A percentile compares a stretch with the other conserved stretches of the same genome.
Evolutionary conservation across 2,113 vertebrate genomes (phyloP).

Genomic region (Ia io): DNA sequence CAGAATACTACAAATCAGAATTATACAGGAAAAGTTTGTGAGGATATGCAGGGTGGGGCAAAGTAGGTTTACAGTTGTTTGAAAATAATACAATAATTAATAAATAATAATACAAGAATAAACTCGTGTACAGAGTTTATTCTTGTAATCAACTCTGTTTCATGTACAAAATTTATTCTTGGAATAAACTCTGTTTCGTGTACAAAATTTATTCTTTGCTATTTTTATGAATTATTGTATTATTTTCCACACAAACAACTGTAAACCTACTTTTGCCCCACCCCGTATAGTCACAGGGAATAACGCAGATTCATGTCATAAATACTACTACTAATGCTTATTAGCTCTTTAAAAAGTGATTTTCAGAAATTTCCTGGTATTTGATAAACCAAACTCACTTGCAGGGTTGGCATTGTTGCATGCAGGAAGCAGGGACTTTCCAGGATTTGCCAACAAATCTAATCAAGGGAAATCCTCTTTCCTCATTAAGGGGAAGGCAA

Average conservation of each 20-base stretch:
- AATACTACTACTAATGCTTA: neutral
- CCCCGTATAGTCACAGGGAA: neutral
- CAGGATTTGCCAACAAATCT: conserved; percentile 9
- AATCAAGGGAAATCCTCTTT: neutral
- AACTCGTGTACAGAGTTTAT: neutral
- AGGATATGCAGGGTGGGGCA: neutral
- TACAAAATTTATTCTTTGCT: neutral
- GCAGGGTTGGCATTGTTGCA: too few relatives aligned
- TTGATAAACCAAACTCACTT: neutral
- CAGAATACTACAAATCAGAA: neutral
- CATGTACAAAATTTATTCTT: neutral
- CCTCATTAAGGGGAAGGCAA: neutral
- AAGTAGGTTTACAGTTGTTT: neutral
- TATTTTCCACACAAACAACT: neutral
- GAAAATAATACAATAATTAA: neutral
- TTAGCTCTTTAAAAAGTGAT: neutral
- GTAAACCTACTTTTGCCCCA: neutral
- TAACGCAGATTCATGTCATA: neutral
- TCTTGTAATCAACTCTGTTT: neutral
- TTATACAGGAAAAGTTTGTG: neutral
- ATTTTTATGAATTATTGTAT: too few relatives aligned
- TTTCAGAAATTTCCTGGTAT: neutral
- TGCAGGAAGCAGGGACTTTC: neutral
- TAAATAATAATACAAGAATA: neutral
- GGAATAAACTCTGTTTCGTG: neutral